Base-by-base conservation (phyloP, 2,888 invertebrate species). In the Stenolophus ochropezus region DNA sequence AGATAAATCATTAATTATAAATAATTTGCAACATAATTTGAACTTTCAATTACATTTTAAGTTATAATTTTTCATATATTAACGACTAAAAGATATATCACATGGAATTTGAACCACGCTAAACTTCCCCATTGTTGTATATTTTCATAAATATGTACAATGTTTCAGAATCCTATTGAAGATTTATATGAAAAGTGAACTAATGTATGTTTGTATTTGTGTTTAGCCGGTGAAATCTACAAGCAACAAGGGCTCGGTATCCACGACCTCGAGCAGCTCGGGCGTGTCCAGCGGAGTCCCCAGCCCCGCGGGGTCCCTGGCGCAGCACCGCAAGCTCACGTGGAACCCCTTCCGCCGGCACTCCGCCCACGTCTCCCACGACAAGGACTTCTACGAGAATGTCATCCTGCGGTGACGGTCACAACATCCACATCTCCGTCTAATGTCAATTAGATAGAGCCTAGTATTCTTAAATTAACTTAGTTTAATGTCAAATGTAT, bases 331-430 rank as follows among this genome's bases (percentile, higher is more conserved):
- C 83, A 84, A 88, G 53, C 84, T 88, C 27, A 87, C 91, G 42
- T 95, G 95, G 95, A 95, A 95, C 87, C 94, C 94, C 0, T 95
- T 95, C 89, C 91, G 93, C 83, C 91, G 94, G 71, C 91, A 93
- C 84, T 90, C 91, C 1, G 87, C 90, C 0, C n/a, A 27, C 11
- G 33, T 27, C 0, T 86, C 91, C 0, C 56, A 56, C 56, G 92
- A 91, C 86, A 91, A 89, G 85, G 89, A 89, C 84, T 89, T 88
- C 83, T 89, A 87, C 76, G 89, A 89, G 76, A 89, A 89, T 83
- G 88, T 89, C 78, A 89, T 89, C 81, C 84, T 89, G 14, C 42
- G 83, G 56, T 83, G 78, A 79, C 65, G 33, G 33, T 42, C 1
- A 42, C 4, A 42, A n/a, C n/a, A n/a, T n/a, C n/a, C 11, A 42